Percentiles rank a stretch among this genome's conserved stretches.
Evolutionary conservation across 2,888 invertebrate species (phyloP).

Genomic region (Mythimna impura): DNA sequence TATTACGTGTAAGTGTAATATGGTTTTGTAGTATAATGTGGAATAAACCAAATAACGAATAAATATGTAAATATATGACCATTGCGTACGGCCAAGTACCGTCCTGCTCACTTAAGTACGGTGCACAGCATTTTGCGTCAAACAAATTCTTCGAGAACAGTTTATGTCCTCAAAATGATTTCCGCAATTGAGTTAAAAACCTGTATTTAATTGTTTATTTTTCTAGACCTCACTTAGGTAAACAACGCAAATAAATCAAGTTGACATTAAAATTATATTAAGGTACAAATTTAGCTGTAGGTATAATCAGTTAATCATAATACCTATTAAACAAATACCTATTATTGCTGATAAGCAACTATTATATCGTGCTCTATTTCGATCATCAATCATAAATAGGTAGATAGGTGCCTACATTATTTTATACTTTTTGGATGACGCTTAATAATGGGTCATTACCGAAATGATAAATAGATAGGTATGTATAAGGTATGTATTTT

Average conservation of each 20-base stretch:
- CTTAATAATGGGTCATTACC: conserved; percentile 30
- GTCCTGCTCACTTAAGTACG: conserved; percentile 15
- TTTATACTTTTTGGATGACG: conserved; percentile 10
- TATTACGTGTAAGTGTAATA: conserved; percentile 28
- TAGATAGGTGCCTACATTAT: background rate
- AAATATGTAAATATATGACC: conserved; percentile 37
- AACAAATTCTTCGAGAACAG: conserved; percentile 34
- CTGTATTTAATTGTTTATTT: conserved; percentile 27
- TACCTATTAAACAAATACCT: conserved; percentile 7
- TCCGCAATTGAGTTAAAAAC: conserved; percentile 23
- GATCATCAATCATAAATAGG: conserved; percentile 34
- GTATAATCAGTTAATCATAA: conserved; percentile 27
- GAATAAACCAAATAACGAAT: conserved; percentile 34
- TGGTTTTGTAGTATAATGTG: conserved; percentile 1
- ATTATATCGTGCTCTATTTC: conserved; percentile 35
- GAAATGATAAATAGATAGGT: conserved; percentile 14
- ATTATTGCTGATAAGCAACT: conserved; percentile 39
- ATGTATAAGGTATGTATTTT: conserved; percentile 12
- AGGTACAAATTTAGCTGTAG: conserved; percentile 19
- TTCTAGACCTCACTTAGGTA: conserved; percentile 13
- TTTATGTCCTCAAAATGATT: conserved; percentile 8
- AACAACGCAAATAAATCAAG: conserved; percentile 38
- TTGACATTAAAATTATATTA: conserved; percentile 26
- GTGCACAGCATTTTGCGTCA: conserved; percentile 37
- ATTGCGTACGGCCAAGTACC: conserved; percentile 25